Evolutionary conservation across 2,113 vertebrate genomes (phyloP).

Genomic region (Clarias gariepinus): DNA sequence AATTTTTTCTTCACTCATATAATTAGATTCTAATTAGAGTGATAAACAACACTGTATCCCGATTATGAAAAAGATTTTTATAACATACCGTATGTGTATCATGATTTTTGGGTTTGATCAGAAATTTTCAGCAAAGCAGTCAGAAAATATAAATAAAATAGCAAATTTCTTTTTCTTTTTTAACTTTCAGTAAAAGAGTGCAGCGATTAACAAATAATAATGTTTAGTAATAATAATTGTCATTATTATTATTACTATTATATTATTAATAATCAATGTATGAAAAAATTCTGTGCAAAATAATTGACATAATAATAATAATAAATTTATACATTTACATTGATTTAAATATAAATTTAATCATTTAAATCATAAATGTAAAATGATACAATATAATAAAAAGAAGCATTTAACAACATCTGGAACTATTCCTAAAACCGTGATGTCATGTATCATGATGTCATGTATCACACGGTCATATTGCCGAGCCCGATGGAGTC

Average conservation of each 20-base stretch:
- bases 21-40: background rate
- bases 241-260: too few relatives aligned
- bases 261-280: too few relatives aligned
- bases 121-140: too few relatives aligned
- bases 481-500: background rate
- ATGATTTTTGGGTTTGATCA: background rate
- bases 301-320: background rate
- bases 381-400: background rate
- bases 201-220: background rate
- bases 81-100: background rate
- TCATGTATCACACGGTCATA: background rate
- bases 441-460: background rate
- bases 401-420: too few relatives aligned
- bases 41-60: background rate
- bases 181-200: background rate
- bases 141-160: too few relatives aligned
- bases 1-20: background rate
- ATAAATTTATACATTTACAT: too few relatives aligned
- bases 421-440: background rate
- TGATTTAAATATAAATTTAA: too few relatives aligned
- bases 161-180: too few relatives aligned
- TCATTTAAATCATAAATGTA: too few relatives aligned
- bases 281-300: background rate
- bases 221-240: background rate
- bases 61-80: background rate